These are phyloP conservation scores for Aythya baeri DNA, from an alignment of 2,113 vertebrate genomes.

Conservation along the genomic window DNA sequence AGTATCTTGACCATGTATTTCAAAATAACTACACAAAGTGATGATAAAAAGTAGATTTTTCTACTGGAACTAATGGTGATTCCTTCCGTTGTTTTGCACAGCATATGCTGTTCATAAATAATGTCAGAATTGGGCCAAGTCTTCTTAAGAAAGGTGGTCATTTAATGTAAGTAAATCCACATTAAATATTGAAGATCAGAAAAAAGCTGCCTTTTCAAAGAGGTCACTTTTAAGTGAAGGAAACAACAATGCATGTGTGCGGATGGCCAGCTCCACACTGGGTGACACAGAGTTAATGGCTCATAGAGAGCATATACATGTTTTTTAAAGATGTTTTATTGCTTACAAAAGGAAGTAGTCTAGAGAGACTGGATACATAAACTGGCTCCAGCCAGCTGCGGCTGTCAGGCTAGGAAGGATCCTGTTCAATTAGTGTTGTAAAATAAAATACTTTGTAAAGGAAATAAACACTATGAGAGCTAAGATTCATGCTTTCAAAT, in stretches of 20 bases:
- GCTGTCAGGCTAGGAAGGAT: slow-evolving; percentile 83
- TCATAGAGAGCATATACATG: slow-evolving; percentile 83
- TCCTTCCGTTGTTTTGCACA: slow-evolving; percentile 76
- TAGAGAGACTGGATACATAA: slow-evolving; percentile 86
- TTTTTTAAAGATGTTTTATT: slow-evolving; percentile 90
- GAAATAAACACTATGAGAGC: slow-evolving; percentile 94
- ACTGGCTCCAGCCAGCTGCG: slow-evolving; percentile 86
- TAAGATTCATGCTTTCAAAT: slow-evolving; percentile 99
- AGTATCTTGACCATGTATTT: slow-evolving; percentile 65
- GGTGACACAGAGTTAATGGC: slow-evolving; percentile 84
- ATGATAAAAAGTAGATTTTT: slow-evolving; percentile 75
- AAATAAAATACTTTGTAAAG: slow-evolving; percentile 99
- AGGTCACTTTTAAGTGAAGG: slow-evolving; percentile 84
- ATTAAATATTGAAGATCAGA: slow-evolving; percentile 86
- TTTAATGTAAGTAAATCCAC: slow-evolving; percentile 86
- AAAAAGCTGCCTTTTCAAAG: slow-evolving; percentile 80
- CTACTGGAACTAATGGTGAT: slow-evolving; percentile 76
- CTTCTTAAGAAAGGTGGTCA: slow-evolving; percentile 80
- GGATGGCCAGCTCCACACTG: slow-evolving; percentile 73
- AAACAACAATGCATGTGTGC: slow-evolving; percentile 70
- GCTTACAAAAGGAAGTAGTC: slow-evolving; percentile 84
- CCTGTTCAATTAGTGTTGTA: slow-evolving; percentile 91
- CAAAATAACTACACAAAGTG: slow-evolving; percentile 72
- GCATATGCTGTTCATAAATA: slow-evolving; percentile 78
- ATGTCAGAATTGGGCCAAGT: slow-evolving; percentile 80